A percentile compares a stretch with the other conserved stretches of the same genome.
Evolutionary conservation across 2,888 invertebrate genomes (phyloP).

Genomic region (Eudasyphora cyanicolor): DNA sequence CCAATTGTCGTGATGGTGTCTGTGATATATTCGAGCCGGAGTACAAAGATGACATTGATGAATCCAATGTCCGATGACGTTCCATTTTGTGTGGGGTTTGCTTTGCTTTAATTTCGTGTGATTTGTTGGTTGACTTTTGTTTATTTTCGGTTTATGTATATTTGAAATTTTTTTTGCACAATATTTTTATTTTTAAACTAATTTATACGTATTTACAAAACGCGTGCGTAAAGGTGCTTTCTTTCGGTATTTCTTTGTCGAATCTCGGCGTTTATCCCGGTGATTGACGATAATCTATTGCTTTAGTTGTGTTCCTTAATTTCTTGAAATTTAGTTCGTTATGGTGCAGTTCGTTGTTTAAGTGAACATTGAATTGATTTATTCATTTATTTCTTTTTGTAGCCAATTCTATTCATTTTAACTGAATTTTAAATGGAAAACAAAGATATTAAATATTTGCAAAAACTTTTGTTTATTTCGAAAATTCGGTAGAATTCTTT

Average conservation of each 20-base stretch:
- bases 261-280: too few species aligned
- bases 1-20: conserved; percentile 69
- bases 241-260: background rate
- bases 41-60: conserved; percentile 78
- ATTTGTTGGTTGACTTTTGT: conserved; percentile 27
- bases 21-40: conserved; percentile 74
- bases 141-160: conserved; percentile 17
- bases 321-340: conserved; percentile 11
- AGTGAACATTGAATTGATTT: background rate
- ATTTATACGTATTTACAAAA: conserved; percentile 21
- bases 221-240: conserved; percentile 8
- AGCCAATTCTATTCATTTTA: conserved; percentile 20
- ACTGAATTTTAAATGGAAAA: background rate
- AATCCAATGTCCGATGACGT: conserved; percentile 77
- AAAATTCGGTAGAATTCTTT: too few species aligned
- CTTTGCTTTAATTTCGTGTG: background rate
- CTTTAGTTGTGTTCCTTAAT: conserved; percentile 15
- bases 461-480: too few species aligned
- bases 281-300: background rate
- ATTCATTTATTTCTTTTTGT: conserved; percentile 11
- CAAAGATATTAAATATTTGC: too few species aligned
- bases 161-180: background rate
- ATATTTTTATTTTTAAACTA: background rate
- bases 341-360: conserved; percentile 4
- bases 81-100: conserved; percentile 55